Evolutionary conservation across 1,140 invertebrate species (phyloP).

Genomic region (Zaprionus ornatus): DNA sequence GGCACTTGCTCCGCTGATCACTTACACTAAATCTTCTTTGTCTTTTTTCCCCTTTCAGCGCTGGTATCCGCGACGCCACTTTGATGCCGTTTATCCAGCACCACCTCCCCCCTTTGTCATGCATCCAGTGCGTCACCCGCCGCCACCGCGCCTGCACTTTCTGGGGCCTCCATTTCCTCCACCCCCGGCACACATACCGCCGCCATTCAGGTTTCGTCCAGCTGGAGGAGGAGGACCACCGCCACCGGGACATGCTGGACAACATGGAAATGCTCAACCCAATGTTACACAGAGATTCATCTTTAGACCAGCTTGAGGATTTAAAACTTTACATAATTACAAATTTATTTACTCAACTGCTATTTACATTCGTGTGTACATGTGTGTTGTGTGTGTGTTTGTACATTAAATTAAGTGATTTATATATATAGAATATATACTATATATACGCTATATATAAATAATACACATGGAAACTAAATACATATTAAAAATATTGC

Average conservation of each 20-base stretch:
- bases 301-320: constrained; percentile 39
- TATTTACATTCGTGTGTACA: constrained; percentile 74
- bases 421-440: constrained; percentile 57
- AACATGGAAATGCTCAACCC: neutral
- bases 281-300: constrained; percentile 13
- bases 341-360: constrained; percentile 66
- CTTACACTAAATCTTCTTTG: neutral
- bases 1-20: neutral
- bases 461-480: constrained; percentile 66
- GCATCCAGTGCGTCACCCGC: constrained; percentile 12
- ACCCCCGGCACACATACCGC: neutral
- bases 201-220: neutral
- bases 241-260: neutral
- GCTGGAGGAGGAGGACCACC: no score
- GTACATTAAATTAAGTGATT: constrained; percentile 62
- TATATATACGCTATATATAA: constrained; percentile 44
- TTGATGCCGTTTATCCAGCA: constrained; percentile 28
- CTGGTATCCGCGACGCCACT: constrained; percentile 34
- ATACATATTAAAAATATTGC: constrained; percentile 71
- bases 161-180: neutral
- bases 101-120: constrained; percentile 29
- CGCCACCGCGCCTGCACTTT: constrained; percentile 7
- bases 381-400: constrained; percentile 58
- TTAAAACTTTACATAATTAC: constrained; percentile 62
- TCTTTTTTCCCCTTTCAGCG: constrained; percentile 25